Evolutionary conservation across 2,888 invertebrate species (phyloP), one percentile per base, ranked within the genome.

Genomic region (Ennomos erosarius): DNA sequence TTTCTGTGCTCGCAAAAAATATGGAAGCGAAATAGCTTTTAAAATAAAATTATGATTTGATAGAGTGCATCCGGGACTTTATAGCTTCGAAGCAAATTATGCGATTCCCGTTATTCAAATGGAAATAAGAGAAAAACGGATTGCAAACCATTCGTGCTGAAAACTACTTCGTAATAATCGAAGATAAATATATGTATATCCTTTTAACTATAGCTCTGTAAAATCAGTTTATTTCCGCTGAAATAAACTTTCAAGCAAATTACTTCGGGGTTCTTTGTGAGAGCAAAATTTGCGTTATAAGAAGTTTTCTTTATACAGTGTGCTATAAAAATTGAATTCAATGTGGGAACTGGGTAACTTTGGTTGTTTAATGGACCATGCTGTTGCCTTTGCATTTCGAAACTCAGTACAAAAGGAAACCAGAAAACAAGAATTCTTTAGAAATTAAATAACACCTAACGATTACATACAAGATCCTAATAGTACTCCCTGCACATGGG

Each of bases 91-190:
- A 12, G 13, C 38, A 11, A 48, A 37, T 73, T 78, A 73, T 74
- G 71, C 73, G 59, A 76, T 70, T 73, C 68, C 47, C 64, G 61
- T 65, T 58, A 70, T 67, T 70, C 67, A 68, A 65, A 63, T 66
- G 64, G 57, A 70, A 73, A 70, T 68, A 38, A 49, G 45, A 52
- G 44, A 48, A 67, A 71, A 73, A 59, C 68, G 62, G 59, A 69
- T 70, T 60, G 59, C 63, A 57, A 67, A 58, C 57, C 63, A 49
- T 57, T 71, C 65, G 63, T 65, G 65, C 56, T 65, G 63, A 64
- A 72, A 73, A 73, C 65, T 60, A 69, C 64, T 64, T 66, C 59
- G 65, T 65, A 67, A 59, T 62, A 65, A 64, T n/a, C 57, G 16
- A 16, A 26, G 0, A 26, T 26, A 26, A 0, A 6, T 26, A 26